phyloP scores from a whole-genome alignment of 2,888 invertebrate species.

The Cephus nigrinus region DNA sequence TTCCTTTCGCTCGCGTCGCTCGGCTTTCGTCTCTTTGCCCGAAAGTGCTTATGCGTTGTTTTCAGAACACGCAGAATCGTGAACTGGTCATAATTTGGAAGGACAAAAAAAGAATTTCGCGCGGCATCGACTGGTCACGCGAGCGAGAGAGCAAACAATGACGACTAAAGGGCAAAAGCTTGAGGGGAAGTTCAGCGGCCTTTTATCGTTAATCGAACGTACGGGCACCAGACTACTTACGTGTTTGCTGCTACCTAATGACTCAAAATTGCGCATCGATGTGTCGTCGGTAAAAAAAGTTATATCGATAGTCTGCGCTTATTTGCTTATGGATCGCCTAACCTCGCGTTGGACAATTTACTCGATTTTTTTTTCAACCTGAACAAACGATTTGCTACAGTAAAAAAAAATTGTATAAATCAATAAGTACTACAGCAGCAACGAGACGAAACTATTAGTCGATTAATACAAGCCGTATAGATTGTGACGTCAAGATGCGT shows the following conservation, averaged over 20 bases:
- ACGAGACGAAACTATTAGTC: no score
- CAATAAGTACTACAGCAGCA: no score
- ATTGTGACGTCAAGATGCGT: no score
- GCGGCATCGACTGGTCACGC: background rate
- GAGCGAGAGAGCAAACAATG: background rate
- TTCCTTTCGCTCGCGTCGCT: no score
- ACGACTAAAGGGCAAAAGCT: background rate
- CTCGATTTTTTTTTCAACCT: background rate
- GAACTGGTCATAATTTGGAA: no score
- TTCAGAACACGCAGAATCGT: no score
- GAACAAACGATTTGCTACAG: no score
- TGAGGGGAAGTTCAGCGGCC: background rate
- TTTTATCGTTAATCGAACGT: background rate
- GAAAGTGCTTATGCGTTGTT: no score
- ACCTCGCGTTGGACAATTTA: background rate
- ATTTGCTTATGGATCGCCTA: background rate
- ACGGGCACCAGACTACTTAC: background rate
- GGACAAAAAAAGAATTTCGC: no score
- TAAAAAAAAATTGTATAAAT: no score
- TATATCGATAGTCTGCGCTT: background rate
- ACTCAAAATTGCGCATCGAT: background rate
- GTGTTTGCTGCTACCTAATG: background rate
- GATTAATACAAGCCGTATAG: no score
- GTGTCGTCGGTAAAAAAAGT: background rate
- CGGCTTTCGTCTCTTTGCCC: no score